These are phyloP conservation scores for Hippocampus zosterae DNA, from an alignment of 2,113 vertebrate genomes.

Conservation along the genomic window DNA sequence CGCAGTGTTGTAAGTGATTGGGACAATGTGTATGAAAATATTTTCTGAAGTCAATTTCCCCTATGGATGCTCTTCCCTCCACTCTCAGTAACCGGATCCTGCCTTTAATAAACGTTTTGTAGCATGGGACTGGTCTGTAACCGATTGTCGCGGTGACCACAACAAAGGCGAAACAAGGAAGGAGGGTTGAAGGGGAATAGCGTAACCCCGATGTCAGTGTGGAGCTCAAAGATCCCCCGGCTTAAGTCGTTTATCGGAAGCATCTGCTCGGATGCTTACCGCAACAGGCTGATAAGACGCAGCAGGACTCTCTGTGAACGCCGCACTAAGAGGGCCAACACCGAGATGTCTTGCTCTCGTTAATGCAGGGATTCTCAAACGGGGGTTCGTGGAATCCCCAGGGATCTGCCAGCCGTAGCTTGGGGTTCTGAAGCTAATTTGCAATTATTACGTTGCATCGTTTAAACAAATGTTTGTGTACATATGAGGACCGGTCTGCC, in stretches of 20 bases:
- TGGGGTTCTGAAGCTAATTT: neutral
- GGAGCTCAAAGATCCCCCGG: slow-evolving; percentile 43
- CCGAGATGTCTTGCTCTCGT: slow-evolving; percentile 39
- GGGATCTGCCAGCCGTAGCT: neutral
- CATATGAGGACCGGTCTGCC: too few relatives aligned
- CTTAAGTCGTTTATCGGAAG: slow-evolving; percentile 43
- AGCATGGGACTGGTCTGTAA: slow-evolving; percentile 61
- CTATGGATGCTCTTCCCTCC: slow-evolving; percentile 43
- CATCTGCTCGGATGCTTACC: slow-evolving; percentile 35
- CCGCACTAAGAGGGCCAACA: slow-evolving; percentile 19
- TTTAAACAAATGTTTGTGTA: too few relatives aligned
- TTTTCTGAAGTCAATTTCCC: slow-evolving; percentile 50
- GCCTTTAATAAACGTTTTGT: slow-evolving; percentile 65
- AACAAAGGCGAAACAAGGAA: slow-evolving; percentile 61
- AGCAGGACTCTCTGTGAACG: slow-evolving; percentile 36
- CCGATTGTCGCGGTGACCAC: slow-evolving; percentile 69
- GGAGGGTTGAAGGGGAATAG: slow-evolving; percentile 48
- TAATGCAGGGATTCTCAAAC: slow-evolving; percentile 11
- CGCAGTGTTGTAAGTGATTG: slow-evolving; percentile 22
- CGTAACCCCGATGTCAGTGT: slow-evolving; percentile 41
- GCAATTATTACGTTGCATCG: too few relatives aligned
- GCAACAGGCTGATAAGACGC: slow-evolving; percentile 34
- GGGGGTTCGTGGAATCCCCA: neutral
- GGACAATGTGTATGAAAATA: slow-evolving; percentile 27
- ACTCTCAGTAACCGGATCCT: slow-evolving; percentile 63